Percentiles rank a stretch among this genome's conserved stretches.
phyloP scores from a whole-genome alignment of 2,797 vertebrate species.

The Ceyx erithaca region DNA sequence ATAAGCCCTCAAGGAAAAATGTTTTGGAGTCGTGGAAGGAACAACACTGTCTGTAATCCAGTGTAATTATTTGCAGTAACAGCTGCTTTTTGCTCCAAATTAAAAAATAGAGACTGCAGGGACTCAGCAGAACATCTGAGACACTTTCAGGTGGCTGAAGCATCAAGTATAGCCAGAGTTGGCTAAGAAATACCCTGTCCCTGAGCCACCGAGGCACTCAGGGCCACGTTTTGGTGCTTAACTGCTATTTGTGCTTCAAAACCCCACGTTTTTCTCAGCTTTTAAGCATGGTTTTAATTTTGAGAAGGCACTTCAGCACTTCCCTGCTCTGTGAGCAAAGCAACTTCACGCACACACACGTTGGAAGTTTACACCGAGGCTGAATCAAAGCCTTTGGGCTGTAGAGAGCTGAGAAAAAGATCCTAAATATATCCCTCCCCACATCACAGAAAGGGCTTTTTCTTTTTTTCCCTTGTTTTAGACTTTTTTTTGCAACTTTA shows the following conservation, averaged over 20 bases:
- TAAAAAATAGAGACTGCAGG: not conserved
- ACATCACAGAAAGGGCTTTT: not conserved
- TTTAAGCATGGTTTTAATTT: not conserved
- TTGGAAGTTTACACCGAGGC: not conserved
- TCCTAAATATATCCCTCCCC: slow-evolving; percentile 26
- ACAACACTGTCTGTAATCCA: not conserved
- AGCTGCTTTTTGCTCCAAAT: slow-evolving; percentile 6
- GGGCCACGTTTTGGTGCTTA: not conserved
- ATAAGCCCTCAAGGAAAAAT: not conserved
- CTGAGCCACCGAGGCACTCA: not conserved
- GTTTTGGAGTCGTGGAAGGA: not conserved
- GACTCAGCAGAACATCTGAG: not conserved
- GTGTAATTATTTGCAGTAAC: not conserved
- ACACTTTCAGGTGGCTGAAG: not conserved
- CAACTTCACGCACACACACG: not conserved
- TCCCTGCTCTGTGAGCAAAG: not conserved
- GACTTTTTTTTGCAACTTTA: slow-evolving; percentile 9
- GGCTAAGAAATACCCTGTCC: not conserved
- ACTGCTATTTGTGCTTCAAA: not conserved
- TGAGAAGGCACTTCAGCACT: not conserved
- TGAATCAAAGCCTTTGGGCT: not conserved
- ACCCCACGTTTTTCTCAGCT: not conserved
- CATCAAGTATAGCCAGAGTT: fast-evolving
- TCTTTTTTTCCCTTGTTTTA: not conserved
- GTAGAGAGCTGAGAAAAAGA: not conserved